These are phyloP conservation scores for Sebastes elongatus DNA, from an alignment of 2,797 vertebrate species.

Conservation along the genomic window DNA sequence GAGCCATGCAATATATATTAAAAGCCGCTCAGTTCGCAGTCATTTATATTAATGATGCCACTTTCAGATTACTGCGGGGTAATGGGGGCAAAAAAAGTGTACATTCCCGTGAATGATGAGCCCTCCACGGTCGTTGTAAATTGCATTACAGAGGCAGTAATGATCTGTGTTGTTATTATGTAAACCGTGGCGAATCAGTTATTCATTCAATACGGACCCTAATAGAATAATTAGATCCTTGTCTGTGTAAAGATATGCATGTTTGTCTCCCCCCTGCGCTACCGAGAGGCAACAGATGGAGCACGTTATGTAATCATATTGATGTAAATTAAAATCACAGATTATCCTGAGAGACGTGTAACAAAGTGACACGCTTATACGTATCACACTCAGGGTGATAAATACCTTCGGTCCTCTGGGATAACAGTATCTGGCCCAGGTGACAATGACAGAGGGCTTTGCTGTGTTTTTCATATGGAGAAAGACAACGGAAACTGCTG, in stretches of 20 bases:
- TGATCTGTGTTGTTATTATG: conserved; percentile 71
- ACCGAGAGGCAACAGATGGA: conserved; percentile 64
- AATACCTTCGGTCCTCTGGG: conserved; percentile 30
- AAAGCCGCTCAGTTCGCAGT: conserved; percentile 37
- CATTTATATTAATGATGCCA: conserved; percentile 64
- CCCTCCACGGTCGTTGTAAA: conserved; percentile 44
- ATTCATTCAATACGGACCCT: conserved; percentile 65
- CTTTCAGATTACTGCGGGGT: conserved; percentile 57
- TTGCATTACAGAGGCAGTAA: conserved; percentile 70
- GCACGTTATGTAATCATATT: conserved; percentile 60
- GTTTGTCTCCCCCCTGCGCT: conserved; percentile 56
- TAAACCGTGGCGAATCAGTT: conserved; percentile 73
- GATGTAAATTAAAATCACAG: conserved; percentile 63
- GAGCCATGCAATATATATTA: conserved; percentile 46
- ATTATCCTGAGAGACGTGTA: conserved; percentile 45
- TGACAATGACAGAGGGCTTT: conserved; percentile 43
- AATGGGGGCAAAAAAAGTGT: conserved; percentile 55
- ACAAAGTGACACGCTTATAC: conserved; percentile 31
- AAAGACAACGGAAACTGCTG: conserved; percentile 33
- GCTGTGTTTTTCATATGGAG: conserved; percentile 42
- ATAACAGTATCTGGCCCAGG: conserved; percentile 31
- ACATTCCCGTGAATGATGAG: conserved; percentile 63
- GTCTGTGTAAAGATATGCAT: conserved; percentile 62
- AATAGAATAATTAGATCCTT: conserved; percentile 74
- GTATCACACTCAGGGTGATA: conserved; percentile 38